A percentile compares a stretch with the other conserved stretches of the same genome.
Evolutionary conservation across 2,888 invertebrate species (phyloP).

Genomic region (Incurvaria masculella): DNA sequence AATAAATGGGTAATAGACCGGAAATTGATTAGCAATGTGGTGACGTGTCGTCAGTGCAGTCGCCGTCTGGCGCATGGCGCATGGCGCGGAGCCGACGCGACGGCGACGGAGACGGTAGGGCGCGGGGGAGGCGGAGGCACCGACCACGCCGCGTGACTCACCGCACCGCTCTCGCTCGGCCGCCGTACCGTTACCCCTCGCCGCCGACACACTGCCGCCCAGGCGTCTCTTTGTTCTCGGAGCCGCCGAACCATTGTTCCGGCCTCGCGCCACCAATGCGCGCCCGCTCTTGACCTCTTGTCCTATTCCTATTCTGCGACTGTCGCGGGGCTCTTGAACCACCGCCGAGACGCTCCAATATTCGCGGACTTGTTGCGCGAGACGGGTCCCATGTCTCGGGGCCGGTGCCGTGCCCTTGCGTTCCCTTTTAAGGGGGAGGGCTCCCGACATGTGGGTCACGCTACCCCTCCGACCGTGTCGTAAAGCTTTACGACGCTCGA

Average conservation of each 20-base stretch:
- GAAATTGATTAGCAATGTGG: slow-evolving; percentile 35
- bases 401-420: too few species aligned
- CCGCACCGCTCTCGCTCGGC: background rate
- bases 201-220: too few species aligned
- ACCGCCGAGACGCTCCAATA: background rate
- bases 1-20: slow-evolving; percentile 29
- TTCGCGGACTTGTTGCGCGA: background rate
- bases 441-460: too few species aligned
- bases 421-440: too few species aligned
- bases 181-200: background rate
- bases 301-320: background rate
- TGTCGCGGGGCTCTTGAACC: background rate
- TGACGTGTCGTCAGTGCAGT: slow-evolving; percentile 21
- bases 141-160: background rate
- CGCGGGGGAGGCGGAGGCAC: too few species aligned
- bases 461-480: too few species aligned
- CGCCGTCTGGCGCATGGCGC: background rate
- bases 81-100: background rate
- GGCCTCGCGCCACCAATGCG: background rate
- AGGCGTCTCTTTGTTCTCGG: too few species aligned
- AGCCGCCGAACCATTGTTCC: background rate
- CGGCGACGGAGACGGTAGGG: background rate
- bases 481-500: too few species aligned
- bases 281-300: background rate
- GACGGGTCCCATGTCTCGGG: too few species aligned